Evolutionary conservation across 64 coral and sea anemone genomes (phyloP).

Genomic region (Cladopsammia gracilis): DNA sequence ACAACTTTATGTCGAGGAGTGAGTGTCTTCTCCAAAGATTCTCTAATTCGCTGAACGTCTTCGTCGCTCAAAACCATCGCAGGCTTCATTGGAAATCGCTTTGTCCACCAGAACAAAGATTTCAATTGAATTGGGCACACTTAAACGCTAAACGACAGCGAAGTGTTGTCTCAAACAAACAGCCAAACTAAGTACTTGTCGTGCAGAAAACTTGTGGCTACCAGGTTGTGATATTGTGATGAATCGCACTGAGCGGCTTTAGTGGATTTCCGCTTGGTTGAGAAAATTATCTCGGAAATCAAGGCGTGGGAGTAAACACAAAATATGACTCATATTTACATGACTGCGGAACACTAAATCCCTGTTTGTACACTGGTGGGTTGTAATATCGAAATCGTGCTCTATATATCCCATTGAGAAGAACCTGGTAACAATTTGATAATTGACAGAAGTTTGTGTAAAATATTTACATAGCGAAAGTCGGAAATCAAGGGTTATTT

Average conservation of each 20-base stretch:
- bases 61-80: conserved; percentile 35
- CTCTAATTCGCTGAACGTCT: conserved; percentile 38
- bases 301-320: conserved; percentile 49
- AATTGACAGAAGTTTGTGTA: conserved; percentile 1
- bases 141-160: not conserved
- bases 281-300: conserved; percentile 54
- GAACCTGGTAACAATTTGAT: conserved; percentile 50
- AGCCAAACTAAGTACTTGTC: conserved; percentile 2
- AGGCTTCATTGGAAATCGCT: conserved; percentile 48
- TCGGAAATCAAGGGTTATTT: conserved; percentile 26
- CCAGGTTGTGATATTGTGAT: not conserved
- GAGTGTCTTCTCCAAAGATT: conserved; percentile 35
- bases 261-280: conserved; percentile 49
- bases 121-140: not conserved
- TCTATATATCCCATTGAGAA: conserved; percentile 13
- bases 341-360: conserved; percentile 28
- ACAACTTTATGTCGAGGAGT: conserved; percentile 50
- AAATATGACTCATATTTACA: conserved; percentile 36
- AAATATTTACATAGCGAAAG: conserved; percentile 26
- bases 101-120: conserved; percentile 13
- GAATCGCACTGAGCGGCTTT: not conserved
- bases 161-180: conserved; percentile 22
- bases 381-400: not conserved
- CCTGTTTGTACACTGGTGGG: conserved; percentile 12
- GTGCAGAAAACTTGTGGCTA: not conserved